Base-by-base conservation (phyloP, 2,888 invertebrate genomes). In the Neoscelio sp. region DNA sequence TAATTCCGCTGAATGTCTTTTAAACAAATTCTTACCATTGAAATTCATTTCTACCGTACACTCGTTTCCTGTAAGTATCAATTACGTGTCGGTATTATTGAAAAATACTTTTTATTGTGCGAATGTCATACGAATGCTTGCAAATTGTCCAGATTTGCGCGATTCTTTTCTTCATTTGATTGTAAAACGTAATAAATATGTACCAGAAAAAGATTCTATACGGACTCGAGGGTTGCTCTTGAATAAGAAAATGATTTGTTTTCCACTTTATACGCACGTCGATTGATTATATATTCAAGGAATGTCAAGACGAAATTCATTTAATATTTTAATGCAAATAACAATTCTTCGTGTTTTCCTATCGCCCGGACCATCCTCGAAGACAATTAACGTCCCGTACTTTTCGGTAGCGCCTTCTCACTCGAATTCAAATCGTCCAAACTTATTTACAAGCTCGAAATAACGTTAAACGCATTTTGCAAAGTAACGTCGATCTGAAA, bases 41-140 rank as follows among this genome's bases (percentile, higher is more conserved):
- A 50, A 56, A 18, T 35, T 67, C 33, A 15, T 15, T 1, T 48
- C 4, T 46, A 46, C 4, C 12, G 10, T 18, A 5, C 42, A n/a
- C 6, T 67, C 15, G 18, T 54, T 20, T 52, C n/a, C 17, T 8
- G 8, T 40, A 40, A 40, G 8, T 33, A 18, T 71, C 42, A 38
- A 38, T 42, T 68, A 68, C 18, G 42, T 33, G 64, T n/a, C n/a
- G n/a, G 33, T 60, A 65, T 48, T 70, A 60, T 75, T 75, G 42
- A 75, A 75, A 75, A 75, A 67, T 75, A 75, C 26, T 74, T 58
- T 26, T 74, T 65, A 65, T 60, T 75, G 74, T 74, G 74, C 74
- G 74, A 58, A 74, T 65, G 23, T 73, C 50, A 33, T 46, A 8
- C 8, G 28, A 73, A 35, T 64, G 12, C 15, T 33, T 26, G 60